Evolutionary conservation across 1,140 invertebrate genomes (phyloP).

Genomic region (Drosophila trapezifrons): DNA sequence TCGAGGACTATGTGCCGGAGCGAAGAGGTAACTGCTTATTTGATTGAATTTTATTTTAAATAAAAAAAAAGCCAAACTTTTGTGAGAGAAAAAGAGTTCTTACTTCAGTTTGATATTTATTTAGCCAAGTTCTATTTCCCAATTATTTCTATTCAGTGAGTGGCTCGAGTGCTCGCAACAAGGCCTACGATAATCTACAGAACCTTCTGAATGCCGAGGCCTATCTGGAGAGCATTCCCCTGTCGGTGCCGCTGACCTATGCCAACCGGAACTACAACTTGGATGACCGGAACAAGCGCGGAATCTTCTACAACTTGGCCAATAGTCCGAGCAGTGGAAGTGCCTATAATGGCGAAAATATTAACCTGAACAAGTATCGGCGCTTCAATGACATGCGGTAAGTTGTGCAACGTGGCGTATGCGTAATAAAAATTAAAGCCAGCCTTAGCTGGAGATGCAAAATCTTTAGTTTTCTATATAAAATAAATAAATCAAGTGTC

Average conservation of each 20-base stretch:
- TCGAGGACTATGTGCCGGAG: conserved; percentile 75
- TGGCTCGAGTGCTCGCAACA: conserved; percentile 58
- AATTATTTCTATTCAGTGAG: conserved; percentile 23
- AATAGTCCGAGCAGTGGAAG: conserved; percentile 25
- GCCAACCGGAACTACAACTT: conserved; percentile 77
- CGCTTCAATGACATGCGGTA: conserved; percentile 81
- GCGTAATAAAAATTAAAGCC: not conserved
- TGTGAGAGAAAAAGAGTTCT: no score
- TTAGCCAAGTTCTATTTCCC: not conserved
- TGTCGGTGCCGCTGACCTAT: conserved; percentile 72
- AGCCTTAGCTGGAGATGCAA: no score
- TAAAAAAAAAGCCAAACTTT: not conserved
- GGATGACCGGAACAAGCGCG: conserved; percentile 78
- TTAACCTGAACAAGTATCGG: conserved; percentile 73
- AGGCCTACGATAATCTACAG: conserved; percentile 81
- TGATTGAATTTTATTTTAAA: no score
- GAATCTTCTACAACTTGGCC: conserved; percentile 67
- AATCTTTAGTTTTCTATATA: not conserved
- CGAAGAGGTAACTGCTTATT: no score
- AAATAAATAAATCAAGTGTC: not conserved
- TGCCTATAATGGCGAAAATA: conserved; percentile 46
- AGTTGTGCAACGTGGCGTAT: conserved; percentile 31
- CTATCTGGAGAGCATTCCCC: conserved; percentile 73
- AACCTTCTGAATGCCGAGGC: conserved; percentile 78
- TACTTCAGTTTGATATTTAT: not conserved